Evolutionary conservation across 2,797 vertebrate genomes (phyloP).

Genomic region (Cirrhinus mrigala): DNA sequence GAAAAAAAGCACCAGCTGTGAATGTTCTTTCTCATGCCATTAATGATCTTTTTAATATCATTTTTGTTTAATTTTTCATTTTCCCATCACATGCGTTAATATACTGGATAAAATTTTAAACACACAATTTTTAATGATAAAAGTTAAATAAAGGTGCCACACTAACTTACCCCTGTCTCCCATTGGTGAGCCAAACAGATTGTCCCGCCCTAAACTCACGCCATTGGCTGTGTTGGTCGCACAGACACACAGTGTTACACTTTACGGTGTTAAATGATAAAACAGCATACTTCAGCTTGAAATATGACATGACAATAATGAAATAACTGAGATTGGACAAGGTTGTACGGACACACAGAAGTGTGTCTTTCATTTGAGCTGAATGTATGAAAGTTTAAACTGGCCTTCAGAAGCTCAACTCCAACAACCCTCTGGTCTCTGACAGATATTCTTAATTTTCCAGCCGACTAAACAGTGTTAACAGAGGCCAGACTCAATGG

Average conservation of each 20-base stretch:
- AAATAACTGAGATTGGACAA: background rate
- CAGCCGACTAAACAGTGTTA: conserved; percentile 72
- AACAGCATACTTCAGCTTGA: background rate
- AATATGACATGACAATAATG: background rate
- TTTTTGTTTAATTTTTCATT: background rate
- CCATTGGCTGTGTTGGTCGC: background rate
- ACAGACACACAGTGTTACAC: background rate
- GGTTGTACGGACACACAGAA: background rate
- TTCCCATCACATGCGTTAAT: background rate
- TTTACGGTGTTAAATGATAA: background rate
- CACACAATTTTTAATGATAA: too few relatives aligned
- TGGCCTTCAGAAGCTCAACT: background rate
- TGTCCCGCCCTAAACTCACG: background rate
- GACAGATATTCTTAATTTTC: conserved; percentile 73
- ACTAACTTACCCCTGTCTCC: background rate
- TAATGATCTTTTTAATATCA: too few relatives aligned
- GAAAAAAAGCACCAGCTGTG: background rate
- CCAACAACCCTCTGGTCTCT: conserved; percentile 25
- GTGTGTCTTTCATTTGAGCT: background rate
- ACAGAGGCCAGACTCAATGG: conserved; percentile 68
- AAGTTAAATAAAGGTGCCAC: too few relatives aligned
- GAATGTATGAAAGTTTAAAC: background rate
- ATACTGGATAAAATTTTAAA: background rate
- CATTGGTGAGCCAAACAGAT: background rate
- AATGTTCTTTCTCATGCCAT: background rate